Evolutionary conservation across 2,888 invertebrate genomes (phyloP).

Genomic region (Drosophila suboccidentalis): DNA sequence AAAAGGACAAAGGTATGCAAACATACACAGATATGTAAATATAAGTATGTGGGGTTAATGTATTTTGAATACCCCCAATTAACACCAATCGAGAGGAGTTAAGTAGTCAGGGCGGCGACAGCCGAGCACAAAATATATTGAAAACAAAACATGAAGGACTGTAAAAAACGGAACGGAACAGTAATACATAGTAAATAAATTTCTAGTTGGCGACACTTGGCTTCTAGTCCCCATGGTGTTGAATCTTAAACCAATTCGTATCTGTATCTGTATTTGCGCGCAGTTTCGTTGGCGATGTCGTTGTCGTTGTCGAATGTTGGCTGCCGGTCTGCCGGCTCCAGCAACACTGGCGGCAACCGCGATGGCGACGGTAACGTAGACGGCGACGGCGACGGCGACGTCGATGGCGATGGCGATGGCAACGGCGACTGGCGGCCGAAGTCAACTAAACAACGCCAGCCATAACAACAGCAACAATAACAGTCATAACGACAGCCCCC

Average conservation of each 20-base stretch:
- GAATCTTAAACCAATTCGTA: slow-evolving; percentile 76
- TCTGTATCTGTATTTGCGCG: slow-evolving; percentile 47
- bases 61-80: slow-evolving; percentile 18
- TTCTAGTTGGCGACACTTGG: slow-evolving; percentile 82
- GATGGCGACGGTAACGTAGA: slow-evolving; percentile 70
- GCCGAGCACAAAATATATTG: slow-evolving; percentile 20
- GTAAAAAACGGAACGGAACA: slow-evolving; percentile 59
- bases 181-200: slow-evolving; percentile 66
- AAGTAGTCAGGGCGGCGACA: slow-evolving; percentile 26
- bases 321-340: slow-evolving; percentile 75
- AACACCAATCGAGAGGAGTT: slow-evolving; percentile 6
- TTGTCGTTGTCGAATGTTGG: slow-evolving; percentile 73
- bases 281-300: slow-evolving; percentile 52
- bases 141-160: slow-evolving; percentile 47
- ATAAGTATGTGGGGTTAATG: not conserved
- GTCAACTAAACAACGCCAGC: slow-evolving; percentile 76
- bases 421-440: slow-evolving; percentile 77
- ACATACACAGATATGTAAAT: not conserved
- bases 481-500: slow-evolving; percentile 61
- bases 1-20: not conserved
- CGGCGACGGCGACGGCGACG: slow-evolving; percentile 65
- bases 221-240: slow-evolving; percentile 82
- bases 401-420: slow-evolving; percentile 58
- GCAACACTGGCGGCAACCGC: slow-evolving; percentile 64
- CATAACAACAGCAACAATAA: slow-evolving; percentile 68